Base-by-base conservation (phyloP, 2,797 vertebrate species). In the Lepus townsendii region DNA sequence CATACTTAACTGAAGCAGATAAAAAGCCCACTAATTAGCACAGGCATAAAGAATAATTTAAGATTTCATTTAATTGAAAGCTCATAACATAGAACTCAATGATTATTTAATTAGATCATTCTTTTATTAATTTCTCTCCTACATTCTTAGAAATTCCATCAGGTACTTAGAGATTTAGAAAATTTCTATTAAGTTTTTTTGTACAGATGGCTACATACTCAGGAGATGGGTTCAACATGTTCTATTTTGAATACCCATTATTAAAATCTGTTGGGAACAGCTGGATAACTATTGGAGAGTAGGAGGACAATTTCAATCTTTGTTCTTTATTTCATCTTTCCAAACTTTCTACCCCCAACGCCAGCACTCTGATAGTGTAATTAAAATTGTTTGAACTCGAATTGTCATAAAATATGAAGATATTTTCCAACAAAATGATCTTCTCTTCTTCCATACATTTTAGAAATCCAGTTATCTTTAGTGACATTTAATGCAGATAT, bases 1-100 rank as follows among this genome's bases (percentile, higher is more conserved):
- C 96, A 92, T 89, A 91, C 89, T 98, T 96, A 97, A 98, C 97
- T 96, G 97, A 98, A 98, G 96, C 65, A 97, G 78, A 96, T 57
- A 97, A 85, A 97, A 97, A 97, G 47, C 4, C 90, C 60, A n/a
- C 77, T 98, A 98, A 98, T 98, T 98, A 97, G 77, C 76, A 94
- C 83, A 90, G 30, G 86, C 73, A 97, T 96, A 97, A 97, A 95
- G 95, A 98, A 97, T 94, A 97, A 97, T 97, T 97, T 97, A 96
- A 93, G 72, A 96, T 96, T 96, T 96, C 96, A 96, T 97, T 98
- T 98, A 98, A 98, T 97, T 97, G 95, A 96, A 97, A 79, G 78
- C 84, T 98, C 96, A 97, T 97, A 97, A 84, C 77, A 98, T 95
- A 93, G 79, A 97, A 97, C 84, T 88, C 62, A 97, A 96, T 89